A percentile compares a stretch with the other conserved stretches of the same genome.
phyloP scores from a whole-genome alignment of 1,140 invertebrate species.

The Olivierus martensii region DNA sequence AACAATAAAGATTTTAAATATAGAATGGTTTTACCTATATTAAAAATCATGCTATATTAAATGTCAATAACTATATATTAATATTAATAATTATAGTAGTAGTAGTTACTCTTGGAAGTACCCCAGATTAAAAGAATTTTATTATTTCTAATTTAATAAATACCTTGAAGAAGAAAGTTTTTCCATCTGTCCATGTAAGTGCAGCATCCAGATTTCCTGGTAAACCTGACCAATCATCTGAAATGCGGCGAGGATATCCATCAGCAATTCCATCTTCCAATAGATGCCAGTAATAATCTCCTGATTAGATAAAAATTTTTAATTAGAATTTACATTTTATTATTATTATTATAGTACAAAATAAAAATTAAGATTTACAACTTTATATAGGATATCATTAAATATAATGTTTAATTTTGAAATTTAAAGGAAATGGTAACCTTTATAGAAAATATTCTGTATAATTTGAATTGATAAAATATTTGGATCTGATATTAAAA shows the following conservation, averaged over 20 bases:
- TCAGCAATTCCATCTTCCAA: conserved; percentile 55
- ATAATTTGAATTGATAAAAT: too few relatives aligned
- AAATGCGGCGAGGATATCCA: conserved; percentile 64
- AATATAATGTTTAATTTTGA: too few relatives aligned
- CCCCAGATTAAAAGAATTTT: background rate
- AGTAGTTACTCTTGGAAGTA: background rate
- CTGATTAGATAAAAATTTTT: conserved; percentile 57
- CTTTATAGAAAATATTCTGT: too few relatives aligned
- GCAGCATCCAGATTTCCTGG: conserved; percentile 77
- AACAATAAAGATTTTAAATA: too few relatives aligned
- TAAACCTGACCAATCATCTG: conserved; percentile 61
- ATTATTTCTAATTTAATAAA: background rate
- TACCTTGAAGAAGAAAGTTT: conserved; percentile 57
- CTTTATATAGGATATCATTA: too few relatives aligned
- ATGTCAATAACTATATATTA: background rate
- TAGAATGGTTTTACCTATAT: too few relatives aligned
- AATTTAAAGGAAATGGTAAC: too few relatives aligned
- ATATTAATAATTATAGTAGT: background rate
- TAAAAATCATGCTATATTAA: background rate
- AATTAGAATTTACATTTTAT: too few relatives aligned
- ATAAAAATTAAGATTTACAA: too few relatives aligned
- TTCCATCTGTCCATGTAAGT: conserved; percentile 72
- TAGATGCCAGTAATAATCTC: conserved; percentile 46
- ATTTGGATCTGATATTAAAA: too few relatives aligned
- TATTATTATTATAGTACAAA: too few relatives aligned